Base-by-base conservation (phyloP, 2,113 vertebrate species). In the Pteropus alecto region DNA sequence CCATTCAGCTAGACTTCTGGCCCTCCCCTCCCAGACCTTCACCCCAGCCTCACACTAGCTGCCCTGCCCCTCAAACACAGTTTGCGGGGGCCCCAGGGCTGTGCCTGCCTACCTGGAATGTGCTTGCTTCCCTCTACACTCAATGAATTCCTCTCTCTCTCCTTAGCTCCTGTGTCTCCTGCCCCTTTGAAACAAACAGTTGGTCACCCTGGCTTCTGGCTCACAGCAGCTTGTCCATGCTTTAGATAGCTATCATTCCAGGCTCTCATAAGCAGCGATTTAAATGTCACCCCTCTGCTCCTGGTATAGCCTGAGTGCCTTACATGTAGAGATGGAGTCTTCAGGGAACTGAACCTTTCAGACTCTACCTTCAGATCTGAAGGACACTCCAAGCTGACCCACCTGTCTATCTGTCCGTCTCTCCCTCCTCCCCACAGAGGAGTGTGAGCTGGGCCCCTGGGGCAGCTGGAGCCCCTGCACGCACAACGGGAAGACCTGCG, bases 381-480 rank as follows among this genome's bases (percentile, higher is more conserved):
- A 76, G 74, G 77, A 21, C 7, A 7, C 51, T 74, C 43, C 28
- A 56, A 18, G 16, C 13, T 87, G 71, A 85, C 65, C 54, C 1
- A 1, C 78, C 58, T 54, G 15, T 74, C 87, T 54, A 28, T 90
- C 43, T 67, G 38, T 94, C 79, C 94, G 22, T 94, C 74, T 83
- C 48, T 90, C 14, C 56, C 70, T 87, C 63, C 5, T 2, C 26
- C 67, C 56, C 38, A 33, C 88, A 98, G 98, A 97, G 35, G 95
- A 98, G 19, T 97, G 97, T 94, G 97, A 97, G 48, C 89, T 51
- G 13, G 79, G 97, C 38, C 90, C 97, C 41, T 98, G 98, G 98
- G 93, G 97, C 68, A 71, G 51, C 97, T 98, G 98, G 98, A 94
- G 98, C 61, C 94, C 94, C 46, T 98, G 97, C 46, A 94, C 18